These are phyloP conservation scores for Calephelis perditalis DNA, from an alignment of 2,888 invertebrate species.

Conservation along the genomic window DNA sequence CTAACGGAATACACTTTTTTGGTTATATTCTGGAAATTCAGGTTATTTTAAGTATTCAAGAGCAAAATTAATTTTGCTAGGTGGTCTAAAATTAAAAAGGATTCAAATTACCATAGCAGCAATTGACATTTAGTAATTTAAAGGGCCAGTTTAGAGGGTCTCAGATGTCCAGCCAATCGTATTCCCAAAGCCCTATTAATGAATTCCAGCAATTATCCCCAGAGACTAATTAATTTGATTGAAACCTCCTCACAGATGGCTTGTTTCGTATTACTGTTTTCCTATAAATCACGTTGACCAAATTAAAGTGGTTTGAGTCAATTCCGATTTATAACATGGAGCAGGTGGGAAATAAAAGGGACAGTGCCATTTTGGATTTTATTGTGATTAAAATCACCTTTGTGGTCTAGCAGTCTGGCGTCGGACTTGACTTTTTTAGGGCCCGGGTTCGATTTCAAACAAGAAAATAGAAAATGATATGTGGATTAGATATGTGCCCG, in stretches of 20 bases:
- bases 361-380: too few relatives aligned
- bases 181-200: constrained; percentile 42
- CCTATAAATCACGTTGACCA: constrained; percentile 3
- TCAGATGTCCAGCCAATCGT: constrained; percentile 39
- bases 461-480: too few relatives aligned
- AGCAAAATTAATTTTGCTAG: too few relatives aligned
- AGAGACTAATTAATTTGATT: constrained; percentile 53
- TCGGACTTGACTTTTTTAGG: too few relatives aligned
- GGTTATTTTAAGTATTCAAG: too few relatives aligned
- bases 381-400: too few relatives aligned
- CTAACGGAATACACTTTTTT: too few relatives aligned
- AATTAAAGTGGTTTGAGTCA: constrained; percentile 4
- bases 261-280: constrained; percentile 12
- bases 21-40: too few relatives aligned
- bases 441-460: too few relatives aligned
- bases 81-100: not conserved
- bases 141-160: constrained; percentile 31
- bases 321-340: constrained; percentile 4
- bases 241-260: constrained; percentile 37
- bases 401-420: too few relatives aligned
- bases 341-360: constrained; percentile 6
- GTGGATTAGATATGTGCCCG: too few relatives aligned
- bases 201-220: constrained; percentile 46
- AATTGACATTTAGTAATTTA: constrained; percentile 16
- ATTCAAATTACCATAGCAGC: not conserved